Percentiles rank a stretch among this genome's conserved stretches.
phyloP scores from a whole-genome alignment of 2,888 invertebrate genomes.

The Drosophila borborema region DNA sequence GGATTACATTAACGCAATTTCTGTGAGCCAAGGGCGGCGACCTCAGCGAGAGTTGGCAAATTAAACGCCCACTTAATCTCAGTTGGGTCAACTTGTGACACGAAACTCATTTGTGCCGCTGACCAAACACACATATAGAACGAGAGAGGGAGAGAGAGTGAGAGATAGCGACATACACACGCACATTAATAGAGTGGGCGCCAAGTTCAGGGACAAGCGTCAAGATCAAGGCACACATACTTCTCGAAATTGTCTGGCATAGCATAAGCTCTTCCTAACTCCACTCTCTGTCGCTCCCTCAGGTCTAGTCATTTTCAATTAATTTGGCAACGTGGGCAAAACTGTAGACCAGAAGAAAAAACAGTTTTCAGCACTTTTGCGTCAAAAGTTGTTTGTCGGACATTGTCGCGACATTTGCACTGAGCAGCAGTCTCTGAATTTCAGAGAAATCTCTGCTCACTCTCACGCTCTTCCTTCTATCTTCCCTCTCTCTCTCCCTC shows the following conservation, averaged over 20 bases:
- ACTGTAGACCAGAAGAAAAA: slow-evolving; percentile 47
- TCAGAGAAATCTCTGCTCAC: neutral
- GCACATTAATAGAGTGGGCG: slow-evolving; percentile 16
- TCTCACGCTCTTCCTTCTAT: slow-evolving; percentile 1
- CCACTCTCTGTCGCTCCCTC: slow-evolving; percentile 19
- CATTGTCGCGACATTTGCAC: slow-evolving; percentile 74
- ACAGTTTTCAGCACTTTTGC: slow-evolving; percentile 77
- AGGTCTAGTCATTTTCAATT: slow-evolving; percentile 78
- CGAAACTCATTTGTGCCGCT: slow-evolving; percentile 72
- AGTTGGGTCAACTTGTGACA: slow-evolving; percentile 78
- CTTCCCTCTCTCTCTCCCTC: neutral
- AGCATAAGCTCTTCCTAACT: neutral
- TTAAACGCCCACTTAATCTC: slow-evolving; percentile 81
- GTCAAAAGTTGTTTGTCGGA: slow-evolving; percentile 72
- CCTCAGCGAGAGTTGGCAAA: slow-evolving; percentile 72
- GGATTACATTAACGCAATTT: slow-evolving; percentile 79
- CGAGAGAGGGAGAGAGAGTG: neutral
- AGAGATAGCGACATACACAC: neutral
- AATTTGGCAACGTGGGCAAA: slow-evolving; percentile 69
- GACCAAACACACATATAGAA: slow-evolving; percentile 22
- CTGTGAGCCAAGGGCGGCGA: slow-evolving; percentile 45
- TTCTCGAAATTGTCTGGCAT: slow-evolving; percentile 33
- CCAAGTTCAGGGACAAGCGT: slow-evolving; percentile 71
- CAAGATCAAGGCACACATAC: slow-evolving; percentile 73
- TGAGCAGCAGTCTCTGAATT: slow-evolving; percentile 11